Conservation (phyloP, 2,113 vertebrate genomes). For the Camelus dromedarius region DNA sequence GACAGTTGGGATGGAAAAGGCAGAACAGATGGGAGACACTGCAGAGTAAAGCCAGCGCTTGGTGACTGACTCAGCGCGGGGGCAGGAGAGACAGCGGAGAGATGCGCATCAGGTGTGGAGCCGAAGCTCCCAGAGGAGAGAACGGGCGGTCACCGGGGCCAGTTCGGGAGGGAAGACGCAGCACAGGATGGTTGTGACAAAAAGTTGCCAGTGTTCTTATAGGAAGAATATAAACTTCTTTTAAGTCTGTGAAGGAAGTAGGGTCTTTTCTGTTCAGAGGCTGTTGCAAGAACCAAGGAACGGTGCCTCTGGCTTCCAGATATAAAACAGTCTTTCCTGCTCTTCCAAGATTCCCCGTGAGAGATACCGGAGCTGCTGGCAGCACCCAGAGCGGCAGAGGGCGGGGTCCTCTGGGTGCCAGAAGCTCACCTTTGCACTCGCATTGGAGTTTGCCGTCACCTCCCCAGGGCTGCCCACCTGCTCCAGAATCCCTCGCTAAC, state of each 20-base stretch:
- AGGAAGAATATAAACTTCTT: background rate
- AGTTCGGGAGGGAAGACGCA: background rate
- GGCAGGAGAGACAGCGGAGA: background rate
- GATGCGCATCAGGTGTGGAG: background rate
- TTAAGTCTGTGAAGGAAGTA: background rate
- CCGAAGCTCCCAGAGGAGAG: background rate
- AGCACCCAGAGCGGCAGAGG: background rate
- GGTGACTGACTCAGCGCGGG: background rate
- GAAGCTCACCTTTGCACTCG: background rate
- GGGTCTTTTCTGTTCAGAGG: background rate
- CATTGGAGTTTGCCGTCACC: background rate
- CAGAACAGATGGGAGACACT: background rate
- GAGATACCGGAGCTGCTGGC: background rate
- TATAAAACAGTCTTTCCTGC: background rate
- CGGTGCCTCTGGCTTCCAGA: background rate
- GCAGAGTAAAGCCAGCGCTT: background rate
- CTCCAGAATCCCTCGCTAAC: background rate
- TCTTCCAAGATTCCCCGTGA: background rate
- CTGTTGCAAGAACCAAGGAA: background rate
- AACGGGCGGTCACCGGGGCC: background rate
- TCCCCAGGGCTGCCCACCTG: background rate
- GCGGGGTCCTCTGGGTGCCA: background rate
- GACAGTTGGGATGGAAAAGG: conserved; percentile 18
- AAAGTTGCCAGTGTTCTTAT: background rate
- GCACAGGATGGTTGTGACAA: background rate